These are phyloP conservation scores for Pluvialis apricaria DNA, from an alignment of 2,113 vertebrate species.

Conservation along the genomic window DNA sequence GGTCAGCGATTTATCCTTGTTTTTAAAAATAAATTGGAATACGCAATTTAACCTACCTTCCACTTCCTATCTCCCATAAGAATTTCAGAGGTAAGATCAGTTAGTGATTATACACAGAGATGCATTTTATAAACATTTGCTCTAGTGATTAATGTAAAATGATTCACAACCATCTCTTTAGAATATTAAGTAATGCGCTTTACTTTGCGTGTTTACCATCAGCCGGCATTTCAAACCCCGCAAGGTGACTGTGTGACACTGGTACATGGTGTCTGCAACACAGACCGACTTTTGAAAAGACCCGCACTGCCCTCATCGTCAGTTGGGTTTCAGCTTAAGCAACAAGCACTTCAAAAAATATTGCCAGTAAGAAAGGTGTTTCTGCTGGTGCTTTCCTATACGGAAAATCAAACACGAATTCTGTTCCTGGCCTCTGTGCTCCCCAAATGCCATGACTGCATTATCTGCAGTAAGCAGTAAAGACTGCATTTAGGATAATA, in stretches of 20 bases:
- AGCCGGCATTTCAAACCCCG: background rate
- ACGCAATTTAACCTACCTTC: background rate
- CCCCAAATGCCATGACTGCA: background rate
- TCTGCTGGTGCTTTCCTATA: background rate
- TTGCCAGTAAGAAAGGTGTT: background rate
- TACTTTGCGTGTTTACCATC: background rate
- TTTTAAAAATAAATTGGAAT: background rate
- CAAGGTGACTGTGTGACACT: background rate
- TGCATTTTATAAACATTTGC: slow-evolving; percentile 20
- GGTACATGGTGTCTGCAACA: background rate
- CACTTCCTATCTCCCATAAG: background rate
- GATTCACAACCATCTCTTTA: background rate
- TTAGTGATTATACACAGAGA: background rate
- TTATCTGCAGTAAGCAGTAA: background rate
- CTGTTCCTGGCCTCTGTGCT: background rate
- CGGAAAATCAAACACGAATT: background rate
- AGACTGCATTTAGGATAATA: background rate
- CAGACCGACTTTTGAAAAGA: background rate
- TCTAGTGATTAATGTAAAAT: slow-evolving; percentile 31
- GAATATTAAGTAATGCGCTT: slow-evolving; percentile 6
- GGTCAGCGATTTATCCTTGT: background rate
- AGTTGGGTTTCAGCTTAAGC: background rate
- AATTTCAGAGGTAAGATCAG: background rate
- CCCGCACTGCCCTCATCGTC: background rate
- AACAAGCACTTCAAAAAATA: background rate